Conservation (phyloP, 2,888 invertebrate species). For the Polymixis lichenea region DNA sequence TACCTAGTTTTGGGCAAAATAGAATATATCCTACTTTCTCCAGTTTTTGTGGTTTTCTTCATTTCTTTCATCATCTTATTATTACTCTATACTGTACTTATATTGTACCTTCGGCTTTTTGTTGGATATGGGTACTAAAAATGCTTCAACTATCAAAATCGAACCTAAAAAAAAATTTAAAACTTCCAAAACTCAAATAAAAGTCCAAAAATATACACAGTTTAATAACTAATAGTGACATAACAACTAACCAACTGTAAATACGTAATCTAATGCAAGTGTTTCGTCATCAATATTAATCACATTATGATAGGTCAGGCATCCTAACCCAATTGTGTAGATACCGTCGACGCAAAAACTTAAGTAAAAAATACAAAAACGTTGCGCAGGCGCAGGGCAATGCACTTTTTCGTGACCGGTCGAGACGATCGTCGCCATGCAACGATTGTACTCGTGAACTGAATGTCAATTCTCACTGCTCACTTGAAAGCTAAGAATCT, state of each 20-base stretch:
- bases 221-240: conserved; percentile 7
- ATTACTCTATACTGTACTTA: not conserved
- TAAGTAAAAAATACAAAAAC: conserved; percentile 76
- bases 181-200: not conserved
- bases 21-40: not conserved
- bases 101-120: not conserved
- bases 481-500: conserved; percentile 48
- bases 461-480: conserved; percentile 80
- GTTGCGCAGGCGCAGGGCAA: conserved; percentile 80
- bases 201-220: not conserved
- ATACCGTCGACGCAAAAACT: conserved; percentile 77
- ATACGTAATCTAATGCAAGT: conserved; percentile 56
- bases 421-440: conserved; percentile 78
- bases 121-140: not conserved
- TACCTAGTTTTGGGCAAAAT: not conserved
- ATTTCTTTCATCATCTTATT: not conserved
- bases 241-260: conserved; percentile 35
- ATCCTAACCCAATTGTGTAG: conserved; percentile 85
- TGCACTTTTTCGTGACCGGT: conserved; percentile 86
- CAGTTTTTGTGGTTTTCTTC: not conserved
- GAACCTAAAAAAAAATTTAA: not conserved
- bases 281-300: conserved; percentile 78
- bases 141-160: not conserved
- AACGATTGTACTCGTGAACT: conserved; percentile 77
- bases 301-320: conserved; percentile 89